Conservation (phyloP, 53 echinoderm and acorn worm genomes). For the Echinometra lucunter region DNA sequence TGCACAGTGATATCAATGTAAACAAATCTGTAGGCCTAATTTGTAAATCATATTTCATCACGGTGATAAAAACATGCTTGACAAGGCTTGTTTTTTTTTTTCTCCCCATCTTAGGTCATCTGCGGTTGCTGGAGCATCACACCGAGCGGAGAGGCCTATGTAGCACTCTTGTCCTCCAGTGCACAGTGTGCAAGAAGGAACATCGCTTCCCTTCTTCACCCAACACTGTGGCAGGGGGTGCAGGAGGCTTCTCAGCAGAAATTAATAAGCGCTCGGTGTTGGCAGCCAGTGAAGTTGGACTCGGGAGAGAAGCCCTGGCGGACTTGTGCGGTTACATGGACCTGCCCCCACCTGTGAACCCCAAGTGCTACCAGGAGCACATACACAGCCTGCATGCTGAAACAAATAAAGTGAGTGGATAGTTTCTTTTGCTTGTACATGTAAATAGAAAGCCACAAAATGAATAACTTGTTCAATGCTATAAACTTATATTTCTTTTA, state of each 20-base stretch:
- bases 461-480: too few species aligned
- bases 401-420: slow-evolving; percentile 5
- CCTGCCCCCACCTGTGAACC: slow-evolving; percentile 56
- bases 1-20: too few species aligned
- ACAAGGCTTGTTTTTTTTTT: too few species aligned
- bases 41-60: too few species aligned
- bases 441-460: too few species aligned
- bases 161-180: slow-evolving; percentile 42
- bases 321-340: slow-evolving; percentile 52
- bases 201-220: background rate
- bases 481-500: background rate
- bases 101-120: background rate
- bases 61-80: too few species aligned
- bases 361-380: background rate
- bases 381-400: background rate
- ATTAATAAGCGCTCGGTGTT: background rate
- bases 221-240: background rate
- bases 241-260: background rate
- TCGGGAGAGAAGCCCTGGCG: slow-evolving; percentile 44
- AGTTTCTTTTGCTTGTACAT: too few species aligned
- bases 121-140: slow-evolving; percentile 19
- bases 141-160: background rate
- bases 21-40: too few species aligned
- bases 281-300: slow-evolving; percentile 50
- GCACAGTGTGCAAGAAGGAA: slow-evolving; percentile 36